Evolutionary conservation across 2,113 vertebrate genomes (phyloP).

Genomic region (Sisor rabdophorus): DNA sequence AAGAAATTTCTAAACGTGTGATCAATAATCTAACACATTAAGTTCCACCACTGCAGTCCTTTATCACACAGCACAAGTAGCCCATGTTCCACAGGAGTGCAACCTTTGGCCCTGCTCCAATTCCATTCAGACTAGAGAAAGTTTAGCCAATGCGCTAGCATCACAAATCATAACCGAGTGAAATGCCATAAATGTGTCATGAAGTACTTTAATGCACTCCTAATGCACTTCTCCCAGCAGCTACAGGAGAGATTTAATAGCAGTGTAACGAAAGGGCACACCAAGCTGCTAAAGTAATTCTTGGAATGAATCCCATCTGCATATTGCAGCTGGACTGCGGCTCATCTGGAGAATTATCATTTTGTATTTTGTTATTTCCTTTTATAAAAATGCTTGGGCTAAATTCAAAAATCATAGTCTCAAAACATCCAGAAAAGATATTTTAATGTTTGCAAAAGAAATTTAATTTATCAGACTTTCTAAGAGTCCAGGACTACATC

Average conservation of each 20-base stretch:
- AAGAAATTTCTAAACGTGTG: slow-evolving; percentile 6
- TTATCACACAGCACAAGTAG: slow-evolving; percentile 19
- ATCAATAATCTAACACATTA: slow-evolving; percentile 7
- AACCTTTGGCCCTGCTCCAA: slow-evolving; percentile 31
- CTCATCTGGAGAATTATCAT: slow-evolving; percentile 47
- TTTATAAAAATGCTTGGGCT: slow-evolving; percentile 19
- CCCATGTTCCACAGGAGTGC: slow-evolving; percentile 21
- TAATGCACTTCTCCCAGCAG: slow-evolving; percentile 62
- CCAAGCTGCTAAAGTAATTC: slow-evolving; percentile 71
- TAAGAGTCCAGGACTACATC: slow-evolving; percentile 22
- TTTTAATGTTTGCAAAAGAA: slow-evolving; percentile 53
- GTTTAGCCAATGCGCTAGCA: slow-evolving; percentile 20
- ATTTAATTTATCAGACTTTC: slow-evolving; percentile 29
- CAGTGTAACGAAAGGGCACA: slow-evolving; percentile 64
- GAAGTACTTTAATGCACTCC: slow-evolving; percentile 63
- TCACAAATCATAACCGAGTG: slow-evolving; percentile 55
- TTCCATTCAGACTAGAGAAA: slow-evolving; percentile 20
- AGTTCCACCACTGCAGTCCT: slow-evolving; percentile 10
- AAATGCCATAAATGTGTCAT: slow-evolving; percentile 57
- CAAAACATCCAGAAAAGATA: slow-evolving; percentile 44
- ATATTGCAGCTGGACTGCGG: slow-evolving; percentile 67
- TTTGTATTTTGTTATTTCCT: slow-evolving; percentile 43
- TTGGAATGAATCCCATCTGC: slow-evolving; percentile 61
- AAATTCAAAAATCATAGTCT: slow-evolving; percentile 41
- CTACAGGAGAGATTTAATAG: slow-evolving; percentile 68